Conservation (phyloP, 2,888 invertebrate species). For the Hirudinaria manillensis region DNA sequence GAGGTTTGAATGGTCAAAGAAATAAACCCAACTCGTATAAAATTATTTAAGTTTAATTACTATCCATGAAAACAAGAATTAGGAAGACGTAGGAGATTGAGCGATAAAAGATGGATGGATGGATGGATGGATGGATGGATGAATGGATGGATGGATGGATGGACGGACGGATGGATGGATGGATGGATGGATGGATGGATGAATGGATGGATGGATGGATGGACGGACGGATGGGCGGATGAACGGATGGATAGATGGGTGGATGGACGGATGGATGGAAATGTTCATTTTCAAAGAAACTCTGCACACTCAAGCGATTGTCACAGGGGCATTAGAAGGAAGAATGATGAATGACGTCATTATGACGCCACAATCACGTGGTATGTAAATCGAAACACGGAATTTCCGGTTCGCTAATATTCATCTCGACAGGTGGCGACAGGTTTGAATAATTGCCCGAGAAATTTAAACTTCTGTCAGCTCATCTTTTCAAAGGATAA, state of each 20-base stretch:
- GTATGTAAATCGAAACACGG: constrained; percentile 16
- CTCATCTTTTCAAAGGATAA: no score
- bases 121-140: background rate
- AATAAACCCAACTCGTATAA: no score
- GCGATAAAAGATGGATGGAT: background rate
- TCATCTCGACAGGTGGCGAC: constrained; percentile 10
- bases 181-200: background rate
- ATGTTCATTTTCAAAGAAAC: background rate
- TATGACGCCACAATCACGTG: constrained; percentile 14
- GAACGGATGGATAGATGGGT: background rate
- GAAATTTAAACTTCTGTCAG: no score
- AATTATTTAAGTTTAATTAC: no score
- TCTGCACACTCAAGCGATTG: background rate
- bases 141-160: background rate
- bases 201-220: background rate
- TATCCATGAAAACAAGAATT: no score
- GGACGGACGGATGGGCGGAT: background rate
- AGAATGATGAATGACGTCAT: constrained; percentile 10
- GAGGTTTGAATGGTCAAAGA: no score
- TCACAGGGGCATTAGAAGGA: background rate
- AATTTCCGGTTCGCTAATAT: constrained; percentile 7
- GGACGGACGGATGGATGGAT: background rate
- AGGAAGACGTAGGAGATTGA: no score
- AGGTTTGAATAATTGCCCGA: constrained; percentile 15
- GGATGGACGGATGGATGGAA: background rate